Conservation (phyloP, 2,113 vertebrate species). For the Lampris incognitus region DNA sequence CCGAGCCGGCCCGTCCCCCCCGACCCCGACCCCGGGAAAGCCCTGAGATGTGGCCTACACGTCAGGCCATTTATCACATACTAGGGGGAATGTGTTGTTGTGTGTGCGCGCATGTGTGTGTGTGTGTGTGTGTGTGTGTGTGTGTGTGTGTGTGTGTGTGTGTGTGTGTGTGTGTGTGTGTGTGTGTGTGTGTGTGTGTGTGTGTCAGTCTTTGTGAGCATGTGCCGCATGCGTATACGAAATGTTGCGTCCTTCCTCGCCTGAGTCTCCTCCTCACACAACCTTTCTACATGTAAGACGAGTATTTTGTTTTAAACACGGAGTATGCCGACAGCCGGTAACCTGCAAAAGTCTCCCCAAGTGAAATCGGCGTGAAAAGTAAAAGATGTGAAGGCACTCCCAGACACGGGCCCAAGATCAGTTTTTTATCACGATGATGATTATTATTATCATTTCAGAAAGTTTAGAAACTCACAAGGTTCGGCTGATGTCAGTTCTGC, state of each 20-base stretch:
- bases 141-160: conserved; percentile 3
- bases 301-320: conserved; percentile 3
- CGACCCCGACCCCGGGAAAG: conserved; percentile 73
- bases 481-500: conserved; percentile 59
- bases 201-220: conserved; percentile 13
- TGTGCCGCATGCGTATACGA: conserved; percentile 39
- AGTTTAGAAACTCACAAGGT: conserved; percentile 14
- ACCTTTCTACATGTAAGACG: conserved; percentile 9
- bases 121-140: conserved; percentile 4
- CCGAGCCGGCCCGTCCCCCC: conserved; percentile 34
- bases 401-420: conserved; percentile 64
- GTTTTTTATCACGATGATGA: background rate
- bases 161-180: conserved; percentile 4
- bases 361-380: conserved; percentile 38
- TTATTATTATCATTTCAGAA: conserved; percentile 10
- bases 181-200: background rate
- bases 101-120: background rate
- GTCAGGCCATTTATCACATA: conserved; percentile 68
- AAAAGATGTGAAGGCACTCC: conserved; percentile 68
- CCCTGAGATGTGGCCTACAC: conserved; percentile 73
- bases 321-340: conserved; percentile 27
- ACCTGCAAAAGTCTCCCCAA: conserved; percentile 18
- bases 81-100: conserved; percentile 61
- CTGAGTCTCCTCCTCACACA: conserved; percentile 16
- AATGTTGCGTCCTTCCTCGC: conserved; percentile 21